These are phyloP conservation scores for Channa striata DNA, from an alignment of 2,797 vertebrate species.

Conservation along the genomic window DNA sequence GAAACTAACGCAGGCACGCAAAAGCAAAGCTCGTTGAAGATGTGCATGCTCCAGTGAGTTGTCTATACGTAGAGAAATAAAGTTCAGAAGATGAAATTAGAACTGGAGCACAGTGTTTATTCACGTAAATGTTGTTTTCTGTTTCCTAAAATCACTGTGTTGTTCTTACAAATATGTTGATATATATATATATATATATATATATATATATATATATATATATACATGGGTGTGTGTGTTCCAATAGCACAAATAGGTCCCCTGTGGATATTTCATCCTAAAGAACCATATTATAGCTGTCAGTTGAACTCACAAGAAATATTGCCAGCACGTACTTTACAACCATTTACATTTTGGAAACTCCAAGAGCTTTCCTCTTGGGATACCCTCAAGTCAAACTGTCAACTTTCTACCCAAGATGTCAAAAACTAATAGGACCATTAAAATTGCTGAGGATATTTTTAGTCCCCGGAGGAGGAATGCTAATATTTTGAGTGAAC, in stretches of 20 bases:
- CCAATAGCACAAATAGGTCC: background rate
- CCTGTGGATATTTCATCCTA: background rate
- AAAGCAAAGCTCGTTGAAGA: constrained; percentile 1
- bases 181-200: background rate
- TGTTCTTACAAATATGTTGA: background rate
- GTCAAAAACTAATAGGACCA: constrained; percentile 26
- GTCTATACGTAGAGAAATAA: constrained; percentile 2
- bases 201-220: background rate
- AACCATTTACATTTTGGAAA: constrained; percentile 28
- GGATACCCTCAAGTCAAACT: constrained; percentile 27
- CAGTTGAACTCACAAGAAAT: constrained; percentile 20
- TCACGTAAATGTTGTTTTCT: background rate
- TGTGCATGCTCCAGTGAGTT: background rate
- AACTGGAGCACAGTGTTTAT: background rate
- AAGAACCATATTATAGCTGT: background rate
- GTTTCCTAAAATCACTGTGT: background rate
- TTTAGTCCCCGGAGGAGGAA: constrained; percentile 15
- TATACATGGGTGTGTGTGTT: too few species aligned
- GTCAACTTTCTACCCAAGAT: constrained; percentile 19
- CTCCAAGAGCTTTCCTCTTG: constrained; percentile 1
- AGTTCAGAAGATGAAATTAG: background rate
- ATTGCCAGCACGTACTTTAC: constrained; percentile 10
- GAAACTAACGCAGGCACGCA: background rate
- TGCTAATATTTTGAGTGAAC: constrained; percentile 20
- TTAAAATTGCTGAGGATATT: constrained; percentile 26